Base-by-base conservation (phyloP, 2,888 invertebrate species). In the Drosophila neoperkinsi region DNA sequence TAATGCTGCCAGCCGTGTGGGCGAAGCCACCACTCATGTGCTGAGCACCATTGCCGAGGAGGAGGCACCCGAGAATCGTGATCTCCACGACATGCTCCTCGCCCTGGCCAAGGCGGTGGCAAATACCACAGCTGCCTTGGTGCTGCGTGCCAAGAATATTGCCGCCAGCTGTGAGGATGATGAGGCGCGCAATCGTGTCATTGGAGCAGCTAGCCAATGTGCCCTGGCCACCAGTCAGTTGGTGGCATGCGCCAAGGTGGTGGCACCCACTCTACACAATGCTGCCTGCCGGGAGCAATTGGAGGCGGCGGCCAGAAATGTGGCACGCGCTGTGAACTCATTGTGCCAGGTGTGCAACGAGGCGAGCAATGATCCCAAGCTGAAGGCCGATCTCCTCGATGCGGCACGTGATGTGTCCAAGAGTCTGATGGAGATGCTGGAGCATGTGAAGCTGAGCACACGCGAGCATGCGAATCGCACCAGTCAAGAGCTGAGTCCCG, bases 191-290 rank as follows among this genome's bases (percentile, higher is more conserved):
- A 93, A 93, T 80, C 91, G 92, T 85, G 98, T 99, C 55, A 99
- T 99, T 83, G 97, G 97, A 0, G 97, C 98, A 0, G 99, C 99
- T 1, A 99, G 99, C 0, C 97, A 98, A 92, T 99, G 99, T 93
- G 99, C 99, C 0, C 94, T 99, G 50, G 98, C 99, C 9, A 99
- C 99, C 7, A 99, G 99, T 49, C 99, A 99, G 91, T 94, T 99
- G 4, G 99, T 99, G 0, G 99, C 99, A 0, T 99, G 99, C 91
- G 97, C 99, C 25, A 99, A 99, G 95, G 97, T 98, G 62, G 97
- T 98, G 9, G 97, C 97, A 0, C 97, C 97, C 0, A 97, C 97
- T 0, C 94, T 97, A 4, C 96, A 96, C 84, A 96, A 96, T 83
- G 95, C 96, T 0, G 96, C 96, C 0, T 97, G 97, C 76, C 97